Evolutionary conservation across 2,797 vertebrate species (phyloP).

Genomic region (Lophotriccus pileatus): DNA sequence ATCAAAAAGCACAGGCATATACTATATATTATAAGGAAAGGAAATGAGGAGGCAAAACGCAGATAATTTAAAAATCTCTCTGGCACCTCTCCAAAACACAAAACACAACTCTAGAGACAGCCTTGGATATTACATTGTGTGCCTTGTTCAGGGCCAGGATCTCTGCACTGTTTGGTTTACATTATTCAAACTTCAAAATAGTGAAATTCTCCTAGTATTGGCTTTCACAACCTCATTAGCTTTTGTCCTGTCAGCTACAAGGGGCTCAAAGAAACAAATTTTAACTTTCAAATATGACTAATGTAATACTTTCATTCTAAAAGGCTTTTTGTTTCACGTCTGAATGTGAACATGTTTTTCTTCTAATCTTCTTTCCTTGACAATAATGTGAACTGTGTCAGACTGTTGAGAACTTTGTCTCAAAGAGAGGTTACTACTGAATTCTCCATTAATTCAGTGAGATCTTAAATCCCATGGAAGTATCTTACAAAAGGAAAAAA

Average conservation of each 20-base stretch:
- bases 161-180: conserved; percentile 54
- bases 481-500: not conserved
- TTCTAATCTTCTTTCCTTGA: conserved; percentile 6
- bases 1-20: conserved; percentile 48
- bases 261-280: conserved; percentile 40
- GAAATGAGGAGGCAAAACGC: conserved; percentile 66
- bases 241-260: conserved; percentile 31
- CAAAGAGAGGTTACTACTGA: not conserved
- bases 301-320: conserved; percentile 24
- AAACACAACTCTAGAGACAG: conserved; percentile 58
- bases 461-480: not conserved
- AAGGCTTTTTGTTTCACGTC: conserved; percentile 2
- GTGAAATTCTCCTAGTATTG: conserved; percentile 45
- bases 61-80: conserved; percentile 63
- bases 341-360: conserved; percentile 39
- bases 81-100: conserved; percentile 59
- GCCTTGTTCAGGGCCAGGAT: conserved; percentile 62
- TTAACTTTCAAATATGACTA: conserved; percentile 37
- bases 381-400: not conserved
- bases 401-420: not conserved
- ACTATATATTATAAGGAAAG: conserved; percentile 59
- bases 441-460: not conserved
- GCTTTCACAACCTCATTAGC: conserved; percentile 38
- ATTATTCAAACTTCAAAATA: conserved; percentile 29
- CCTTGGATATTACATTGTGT: conserved; percentile 55